Evolutionary conservation across 2,888 invertebrate species (phyloP).

Genomic region (Eubasilissa splendida): DNA sequence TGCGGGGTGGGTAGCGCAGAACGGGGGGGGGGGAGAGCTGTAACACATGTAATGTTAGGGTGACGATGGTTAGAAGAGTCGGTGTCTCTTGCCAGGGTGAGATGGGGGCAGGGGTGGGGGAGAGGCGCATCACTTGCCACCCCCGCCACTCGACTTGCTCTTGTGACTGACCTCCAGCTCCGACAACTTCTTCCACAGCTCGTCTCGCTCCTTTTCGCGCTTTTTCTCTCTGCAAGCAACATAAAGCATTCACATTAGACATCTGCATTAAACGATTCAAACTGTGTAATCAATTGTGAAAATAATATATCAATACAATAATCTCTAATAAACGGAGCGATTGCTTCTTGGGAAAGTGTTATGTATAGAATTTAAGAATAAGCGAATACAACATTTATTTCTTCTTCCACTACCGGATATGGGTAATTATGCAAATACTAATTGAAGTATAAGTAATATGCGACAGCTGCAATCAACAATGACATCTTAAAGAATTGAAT

Average conservation of each 20-base stretch:
- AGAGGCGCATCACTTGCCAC: conserved; percentile 60
- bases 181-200: conserved; percentile 96
- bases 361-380: too few relatives aligned
- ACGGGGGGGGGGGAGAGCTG: conserved; percentile 54
- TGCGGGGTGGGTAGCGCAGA: conserved; percentile 39
- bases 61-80: conserved; percentile 20
- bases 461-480: too few relatives aligned
- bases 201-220: conserved; percentile 96
- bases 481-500: too few relatives aligned
- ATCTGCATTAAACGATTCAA: neutral
- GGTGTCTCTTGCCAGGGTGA: conserved; percentile 42
- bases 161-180: conserved; percentile 87
- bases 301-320: too few relatives aligned
- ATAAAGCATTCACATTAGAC: conserved; percentile 22
- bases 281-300: too few relatives aligned
- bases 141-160: conserved; percentile 64
- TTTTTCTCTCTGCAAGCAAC: conserved; percentile 83
- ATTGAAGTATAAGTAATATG: too few relatives aligned
- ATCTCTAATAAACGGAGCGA: too few relatives aligned
- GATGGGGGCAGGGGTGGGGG: conserved; percentile 49
- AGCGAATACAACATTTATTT: too few relatives aligned
- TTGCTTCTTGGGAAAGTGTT: too few relatives aligned
- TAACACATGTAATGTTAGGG: conserved; percentile 9
- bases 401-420: too few relatives aligned
- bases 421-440: too few relatives aligned